These are phyloP conservation scores for Montipora cactus DNA, from an alignment of 64 coral and sea anemone species.

Conservation along the genomic window DNA sequence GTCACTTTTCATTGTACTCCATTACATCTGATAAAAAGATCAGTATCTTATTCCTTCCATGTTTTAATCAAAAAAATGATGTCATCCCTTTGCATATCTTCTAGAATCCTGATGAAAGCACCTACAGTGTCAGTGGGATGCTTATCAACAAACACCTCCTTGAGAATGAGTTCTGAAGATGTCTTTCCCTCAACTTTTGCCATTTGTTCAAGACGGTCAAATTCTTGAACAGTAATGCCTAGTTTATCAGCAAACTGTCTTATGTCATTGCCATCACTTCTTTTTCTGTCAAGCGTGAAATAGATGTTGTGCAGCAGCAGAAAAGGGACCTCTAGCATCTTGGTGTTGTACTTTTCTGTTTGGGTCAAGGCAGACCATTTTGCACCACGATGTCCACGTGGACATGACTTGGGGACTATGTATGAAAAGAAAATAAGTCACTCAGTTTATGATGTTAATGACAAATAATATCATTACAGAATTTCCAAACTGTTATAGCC, in stretches of 20 bases:
- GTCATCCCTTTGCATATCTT: conserved; percentile 3
- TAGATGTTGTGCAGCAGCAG: background rate
- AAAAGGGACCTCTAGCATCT: background rate
- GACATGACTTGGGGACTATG: no score
- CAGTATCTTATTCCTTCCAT: background rate
- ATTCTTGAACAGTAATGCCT: background rate
- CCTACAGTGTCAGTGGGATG: background rate
- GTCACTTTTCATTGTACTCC: no score
- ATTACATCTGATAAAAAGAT: no score
- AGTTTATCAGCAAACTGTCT: background rate
- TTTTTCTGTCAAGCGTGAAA: background rate
- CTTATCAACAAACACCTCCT: background rate
- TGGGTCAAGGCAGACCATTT: background rate
- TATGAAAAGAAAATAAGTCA: no score
- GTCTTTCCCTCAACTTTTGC: no score
- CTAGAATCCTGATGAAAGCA: background rate
- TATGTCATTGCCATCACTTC: background rate
- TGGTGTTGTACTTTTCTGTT: background rate
- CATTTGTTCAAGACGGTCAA: background rate
- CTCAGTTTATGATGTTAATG: no score
- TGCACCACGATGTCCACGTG: no score
- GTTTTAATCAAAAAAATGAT: background rate
- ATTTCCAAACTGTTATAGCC: no score
- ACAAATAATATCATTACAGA: no score
- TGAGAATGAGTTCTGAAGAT: no score